A percentile compares a stretch with the other conserved stretches of the same genome.
Conservation (phyloP, 2,888 invertebrate genomes). For the Octonoba sinensis region DNA sequence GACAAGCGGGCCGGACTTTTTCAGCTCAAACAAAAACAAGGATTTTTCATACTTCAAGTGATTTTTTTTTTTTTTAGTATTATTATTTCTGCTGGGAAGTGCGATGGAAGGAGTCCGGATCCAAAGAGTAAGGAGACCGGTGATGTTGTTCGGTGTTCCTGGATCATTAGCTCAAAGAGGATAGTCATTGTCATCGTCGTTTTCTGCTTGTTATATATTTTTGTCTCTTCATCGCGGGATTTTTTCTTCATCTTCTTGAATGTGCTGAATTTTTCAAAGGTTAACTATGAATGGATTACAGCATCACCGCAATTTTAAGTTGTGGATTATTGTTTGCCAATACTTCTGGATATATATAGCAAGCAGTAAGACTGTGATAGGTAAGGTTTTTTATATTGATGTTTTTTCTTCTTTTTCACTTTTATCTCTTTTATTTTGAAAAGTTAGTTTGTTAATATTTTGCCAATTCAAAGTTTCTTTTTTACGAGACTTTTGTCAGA, state of each 20-base stretch:
- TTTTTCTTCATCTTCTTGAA: constrained; percentile 19
- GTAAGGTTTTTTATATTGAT: constrained; percentile 16
- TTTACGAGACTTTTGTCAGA: too few relatives aligned
- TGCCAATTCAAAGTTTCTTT: neutral
- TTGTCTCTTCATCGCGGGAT: constrained; percentile 8
- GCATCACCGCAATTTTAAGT: constrained; percentile 22
- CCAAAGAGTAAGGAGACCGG: too few relatives aligned
- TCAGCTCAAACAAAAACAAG: constrained; percentile 27
- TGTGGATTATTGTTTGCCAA: constrained; percentile 36
- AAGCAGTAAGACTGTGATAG: constrained; percentile 48
- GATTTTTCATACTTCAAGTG: neutral
- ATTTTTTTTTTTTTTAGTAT: constrained; percentile 4
- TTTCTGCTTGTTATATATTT: constrained; percentile 4
- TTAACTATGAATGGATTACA: constrained; percentile 48
- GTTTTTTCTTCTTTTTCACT: neutral
- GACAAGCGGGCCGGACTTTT: constrained; percentile 38
- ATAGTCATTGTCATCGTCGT: neutral
- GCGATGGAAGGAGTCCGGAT: too few relatives aligned
- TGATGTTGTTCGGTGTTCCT: neutral
- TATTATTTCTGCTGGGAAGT: neutral
- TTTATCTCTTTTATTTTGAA: too few relatives aligned
- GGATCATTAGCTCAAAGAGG: constrained; percentile 17
- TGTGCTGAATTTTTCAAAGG: constrained; percentile 15
- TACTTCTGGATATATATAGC: constrained; percentile 46
- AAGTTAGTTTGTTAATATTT: neutral